Base-by-base conservation (phyloP, 2,888 invertebrate genomes). In the Colletes collaris region DNA sequence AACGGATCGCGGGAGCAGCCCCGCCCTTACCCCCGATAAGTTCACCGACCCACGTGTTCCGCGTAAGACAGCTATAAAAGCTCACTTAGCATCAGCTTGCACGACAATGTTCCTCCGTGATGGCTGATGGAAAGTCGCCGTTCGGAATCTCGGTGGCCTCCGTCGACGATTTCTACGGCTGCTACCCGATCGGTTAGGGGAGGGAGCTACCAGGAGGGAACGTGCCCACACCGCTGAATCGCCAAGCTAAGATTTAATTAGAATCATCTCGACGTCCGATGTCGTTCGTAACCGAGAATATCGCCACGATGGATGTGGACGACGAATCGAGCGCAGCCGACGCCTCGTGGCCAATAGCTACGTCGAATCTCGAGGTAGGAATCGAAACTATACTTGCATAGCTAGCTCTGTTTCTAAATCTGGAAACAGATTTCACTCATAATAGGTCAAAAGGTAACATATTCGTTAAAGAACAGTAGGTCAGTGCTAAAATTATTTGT, bases 91-190 rank as follows among this genome's bases (percentile, higher is more conserved):
- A 87, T 87, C 88, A 85, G 82, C 82, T 84, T 84, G 86, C 84
- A 87, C 83, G 86, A 85, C 90, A 90, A 91, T 91, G 89, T 90
- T 86, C 85, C 86, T 82, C 75, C 80, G 88, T 86, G 88, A 90
- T 90, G 87, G 73, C 87, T 79, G 79, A 81, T 77, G 83, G 85
- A 84, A 84, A 82, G 86, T 84, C 84, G 85, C 72, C 66, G 76
- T 62, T 71, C 68, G 71, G 76, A 70, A 78, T 78, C 81, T 40
- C 69, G 59, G 53, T 40, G 64, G 56, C 58, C 49, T 58, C 50
- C 49, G n/a, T 52, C 59, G 11, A 35, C 69, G 35, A 35, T 11
- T 37, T 60, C 19, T 49, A 19, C 40, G 73, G 7, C 40, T n/a
- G 27, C 50, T 60, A n/a, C 27, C 16, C 55, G 46, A 65, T 27